Percentiles rank a stretch among this genome's conserved stretches.
phyloP scores from a whole-genome alignment of 2,113 vertebrate genomes.

The Macroglossus sobrinus region DNA sequence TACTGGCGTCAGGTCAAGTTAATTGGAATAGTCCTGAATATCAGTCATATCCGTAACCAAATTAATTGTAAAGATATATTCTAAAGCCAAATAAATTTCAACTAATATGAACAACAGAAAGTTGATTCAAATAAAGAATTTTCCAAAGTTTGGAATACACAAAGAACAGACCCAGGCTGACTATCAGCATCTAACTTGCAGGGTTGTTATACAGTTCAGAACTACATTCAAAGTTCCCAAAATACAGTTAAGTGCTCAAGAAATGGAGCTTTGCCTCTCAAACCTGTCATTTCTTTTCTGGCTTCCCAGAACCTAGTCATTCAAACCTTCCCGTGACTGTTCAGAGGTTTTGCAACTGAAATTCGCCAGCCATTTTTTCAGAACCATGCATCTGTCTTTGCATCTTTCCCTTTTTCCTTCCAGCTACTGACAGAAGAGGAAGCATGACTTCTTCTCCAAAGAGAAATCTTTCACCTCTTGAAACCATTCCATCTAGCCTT shows the following conservation, averaged over 20 bases:
- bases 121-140: not conserved
- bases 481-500: not conserved
- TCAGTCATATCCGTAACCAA: not conserved
- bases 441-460: not conserved
- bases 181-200: not conserved
- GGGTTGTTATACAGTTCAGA: not conserved
- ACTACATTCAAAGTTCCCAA: not conserved
- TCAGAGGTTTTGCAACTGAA: not conserved
- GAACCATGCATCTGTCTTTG: not conserved
- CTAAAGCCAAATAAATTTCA: not conserved
- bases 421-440: not conserved
- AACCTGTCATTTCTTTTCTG: not conserved
- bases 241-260: not conserved
- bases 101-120: constrained; percentile 15
- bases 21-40: not conserved
- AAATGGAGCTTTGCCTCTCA: not conserved
- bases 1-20: not conserved
- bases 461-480: not conserved
- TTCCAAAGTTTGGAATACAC: not conserved
- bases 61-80: constrained; percentile 1
- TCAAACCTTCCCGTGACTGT: not conserved
- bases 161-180: not conserved
- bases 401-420: not conserved
- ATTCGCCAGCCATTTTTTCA: not conserved
- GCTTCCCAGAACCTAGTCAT: not conserved